Conservation (phyloP, 1,140 invertebrate genomes). For the Chrysopa pallens region DNA sequence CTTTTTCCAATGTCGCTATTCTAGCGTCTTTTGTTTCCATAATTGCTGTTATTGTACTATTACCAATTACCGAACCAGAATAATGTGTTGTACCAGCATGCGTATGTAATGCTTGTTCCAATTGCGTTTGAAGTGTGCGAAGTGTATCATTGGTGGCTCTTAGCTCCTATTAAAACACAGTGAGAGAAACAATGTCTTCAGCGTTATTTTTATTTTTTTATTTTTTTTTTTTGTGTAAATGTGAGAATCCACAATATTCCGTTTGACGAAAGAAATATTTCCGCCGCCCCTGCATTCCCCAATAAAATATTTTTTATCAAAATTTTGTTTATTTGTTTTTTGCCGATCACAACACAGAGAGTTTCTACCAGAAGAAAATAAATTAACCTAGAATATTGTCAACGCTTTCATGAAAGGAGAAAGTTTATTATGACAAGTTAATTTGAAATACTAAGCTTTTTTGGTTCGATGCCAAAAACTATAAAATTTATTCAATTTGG, state of each 20-base stretch:
- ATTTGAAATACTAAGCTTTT: no score
- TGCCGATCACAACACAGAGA: no score
- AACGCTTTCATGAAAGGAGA: no score
- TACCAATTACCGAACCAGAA: constrained; percentile 36
- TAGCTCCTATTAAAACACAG: constrained; percentile 40
- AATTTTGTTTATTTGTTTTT: no score
- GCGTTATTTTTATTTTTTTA: neutral
- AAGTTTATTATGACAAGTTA: no score
- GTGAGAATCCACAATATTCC: constrained; percentile 3
- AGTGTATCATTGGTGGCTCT: constrained; percentile 63
- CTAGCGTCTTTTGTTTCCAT: constrained; percentile 70
- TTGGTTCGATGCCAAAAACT: no score
- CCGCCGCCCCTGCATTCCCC: constrained; percentile 15
- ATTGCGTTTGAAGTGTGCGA: constrained; percentile 54
- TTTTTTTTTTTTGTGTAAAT: neutral
- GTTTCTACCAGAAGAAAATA: no score
- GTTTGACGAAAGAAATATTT: constrained; percentile 13
- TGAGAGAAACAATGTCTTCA: neutral
- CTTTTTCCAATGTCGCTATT: constrained; percentile 68
- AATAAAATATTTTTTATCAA: neutral
- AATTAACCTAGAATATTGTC: no score
- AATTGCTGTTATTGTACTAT: constrained; percentile 52
- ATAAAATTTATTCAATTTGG: no score
- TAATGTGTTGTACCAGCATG: constrained; percentile 26
- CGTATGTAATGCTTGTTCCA: constrained; percentile 50